These are phyloP conservation scores for Spodoptera picta DNA, from an alignment of 2,888 invertebrate genomes.

Conservation along the genomic window DNA sequence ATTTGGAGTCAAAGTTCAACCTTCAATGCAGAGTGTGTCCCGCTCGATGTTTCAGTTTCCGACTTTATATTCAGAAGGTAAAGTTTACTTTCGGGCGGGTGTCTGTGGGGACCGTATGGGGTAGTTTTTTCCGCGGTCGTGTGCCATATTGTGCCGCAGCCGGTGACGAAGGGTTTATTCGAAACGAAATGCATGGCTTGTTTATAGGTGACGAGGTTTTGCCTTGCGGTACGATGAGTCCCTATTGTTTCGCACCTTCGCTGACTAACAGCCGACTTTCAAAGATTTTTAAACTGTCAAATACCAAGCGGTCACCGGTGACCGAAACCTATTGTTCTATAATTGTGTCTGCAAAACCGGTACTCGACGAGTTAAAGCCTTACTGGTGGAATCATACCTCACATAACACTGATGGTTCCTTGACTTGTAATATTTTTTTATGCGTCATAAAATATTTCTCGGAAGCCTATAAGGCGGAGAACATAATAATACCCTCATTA, in stretches of 20 bases:
- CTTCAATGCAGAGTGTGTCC: conserved; percentile 65
- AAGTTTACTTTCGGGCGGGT: conserved; percentile 61
- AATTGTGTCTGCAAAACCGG: too few species aligned
- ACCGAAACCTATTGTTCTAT: too few species aligned
- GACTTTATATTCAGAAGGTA: conserved; percentile 55
- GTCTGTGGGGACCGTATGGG: conserved; percentile 52
- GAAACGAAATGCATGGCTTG: conserved; percentile 67
- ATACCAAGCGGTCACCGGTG: too few species aligned
- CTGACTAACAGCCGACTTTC: conserved; percentile 45
- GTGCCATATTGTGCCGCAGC: conserved; percentile 71
- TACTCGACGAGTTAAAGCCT: too few species aligned
- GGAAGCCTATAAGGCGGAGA: too few species aligned
- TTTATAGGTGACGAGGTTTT: conserved; percentile 78
- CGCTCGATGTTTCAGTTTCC: conserved; percentile 46
- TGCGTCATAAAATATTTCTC: too few species aligned
- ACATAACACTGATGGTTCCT: neutral
- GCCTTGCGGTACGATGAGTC: conserved; percentile 54
- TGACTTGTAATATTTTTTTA: neutral
- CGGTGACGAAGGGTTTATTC: conserved; percentile 61
- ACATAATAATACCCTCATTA: conserved; percentile 1
- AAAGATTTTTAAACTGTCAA: conserved; percentile 31
- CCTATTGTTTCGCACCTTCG: conserved; percentile 60
- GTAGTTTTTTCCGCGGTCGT: conserved; percentile 72
- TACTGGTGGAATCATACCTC: conserved; percentile 8
- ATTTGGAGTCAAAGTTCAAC: conserved; percentile 79